Percentiles rank a stretch among this genome's conserved stretches.
These are phyloP conservation scores for Acholoe squamosa DNA, from an alignment of 2,888 invertebrate genomes.

Conservation along the genomic window DNA sequence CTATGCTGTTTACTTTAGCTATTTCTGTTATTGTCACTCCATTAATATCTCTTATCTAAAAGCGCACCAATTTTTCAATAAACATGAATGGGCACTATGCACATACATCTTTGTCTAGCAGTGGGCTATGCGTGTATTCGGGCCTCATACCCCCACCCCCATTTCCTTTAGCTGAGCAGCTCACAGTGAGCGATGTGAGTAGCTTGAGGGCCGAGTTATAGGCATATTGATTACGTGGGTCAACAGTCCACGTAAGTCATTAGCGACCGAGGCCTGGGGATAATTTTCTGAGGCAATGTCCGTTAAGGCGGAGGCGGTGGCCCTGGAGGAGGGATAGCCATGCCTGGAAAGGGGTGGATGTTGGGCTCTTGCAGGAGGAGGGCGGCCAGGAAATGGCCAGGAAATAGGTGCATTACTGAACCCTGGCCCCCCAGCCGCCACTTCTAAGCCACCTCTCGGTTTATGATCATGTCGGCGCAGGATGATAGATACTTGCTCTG, in stretches of 20 bases:
- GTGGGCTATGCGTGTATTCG: too few species aligned
- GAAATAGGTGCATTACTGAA: slow-evolving; percentile 41
- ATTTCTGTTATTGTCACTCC: too few species aligned
- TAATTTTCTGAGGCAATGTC: slow-evolving; percentile 28
- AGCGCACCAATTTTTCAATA: too few species aligned
- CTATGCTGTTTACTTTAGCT: too few species aligned
- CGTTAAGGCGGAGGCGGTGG: slow-evolving; percentile 23
- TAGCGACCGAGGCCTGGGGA: slow-evolving; percentile 19
- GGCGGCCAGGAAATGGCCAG: slow-evolving; percentile 11
- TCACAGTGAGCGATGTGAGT: not conserved
- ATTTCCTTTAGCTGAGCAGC: not conserved
- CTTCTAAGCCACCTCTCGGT: not conserved
- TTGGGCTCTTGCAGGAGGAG: not conserved
- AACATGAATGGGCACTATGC: too few species aligned
- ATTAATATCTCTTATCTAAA: too few species aligned
- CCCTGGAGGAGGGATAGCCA: not conserved
- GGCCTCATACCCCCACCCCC: not conserved
- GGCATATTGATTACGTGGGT: slow-evolving; percentile 24
- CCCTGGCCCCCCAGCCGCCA: not conserved
- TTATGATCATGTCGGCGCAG: not conserved
- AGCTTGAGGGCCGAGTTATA: not conserved
- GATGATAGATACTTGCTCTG: not conserved
- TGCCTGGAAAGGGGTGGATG: not conserved
- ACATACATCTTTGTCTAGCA: too few species aligned
- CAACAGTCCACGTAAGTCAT: slow-evolving; percentile 44